phyloP scores from a whole-genome alignment of 1,140 invertebrate genomes.

The Drosophila santomea region DNA sequence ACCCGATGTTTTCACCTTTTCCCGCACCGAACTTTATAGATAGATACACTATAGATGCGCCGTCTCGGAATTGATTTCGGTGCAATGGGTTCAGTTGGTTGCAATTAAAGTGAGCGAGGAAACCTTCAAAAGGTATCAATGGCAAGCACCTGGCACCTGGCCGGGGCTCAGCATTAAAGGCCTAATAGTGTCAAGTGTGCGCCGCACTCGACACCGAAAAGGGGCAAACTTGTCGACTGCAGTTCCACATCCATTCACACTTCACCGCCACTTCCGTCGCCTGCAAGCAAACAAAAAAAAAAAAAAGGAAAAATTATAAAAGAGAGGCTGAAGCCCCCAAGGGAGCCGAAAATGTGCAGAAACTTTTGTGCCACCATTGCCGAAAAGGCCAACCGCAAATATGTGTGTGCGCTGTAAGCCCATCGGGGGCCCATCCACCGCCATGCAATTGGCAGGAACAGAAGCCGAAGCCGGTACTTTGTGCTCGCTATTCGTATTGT shows the following conservation, averaged over 20 bases:
- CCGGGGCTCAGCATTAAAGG: conserved; percentile 26
- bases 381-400: conserved; percentile 27
- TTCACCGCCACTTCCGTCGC: conserved; percentile 3
- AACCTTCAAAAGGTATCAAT: conserved; percentile 43
- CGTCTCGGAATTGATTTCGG: conserved; percentile 13
- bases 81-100: background rate
- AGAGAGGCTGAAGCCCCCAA: background rate
- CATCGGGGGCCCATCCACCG: background rate
- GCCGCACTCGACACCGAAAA: background rate
- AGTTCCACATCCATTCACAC: conserved; percentile 6
- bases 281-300: background rate
- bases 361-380: conserved; percentile 16
- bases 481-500: background rate
- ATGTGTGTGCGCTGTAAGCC: background rate
- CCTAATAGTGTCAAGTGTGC: conserved; percentile 41
- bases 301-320: too few relatives aligned
- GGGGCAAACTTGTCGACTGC: conserved; percentile 35
- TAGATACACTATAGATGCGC: background rate
- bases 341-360: conserved; percentile 19
- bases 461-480: background rate
- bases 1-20: conserved; percentile 26
- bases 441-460: conserved; percentile 26
- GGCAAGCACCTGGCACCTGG: conserved; percentile 14
- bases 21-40: conserved; percentile 6
- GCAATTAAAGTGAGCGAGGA: conserved; percentile 39